Conservation (phyloP, 2,113 vertebrate genomes). For the Odontophorus gujanensis region DNA sequence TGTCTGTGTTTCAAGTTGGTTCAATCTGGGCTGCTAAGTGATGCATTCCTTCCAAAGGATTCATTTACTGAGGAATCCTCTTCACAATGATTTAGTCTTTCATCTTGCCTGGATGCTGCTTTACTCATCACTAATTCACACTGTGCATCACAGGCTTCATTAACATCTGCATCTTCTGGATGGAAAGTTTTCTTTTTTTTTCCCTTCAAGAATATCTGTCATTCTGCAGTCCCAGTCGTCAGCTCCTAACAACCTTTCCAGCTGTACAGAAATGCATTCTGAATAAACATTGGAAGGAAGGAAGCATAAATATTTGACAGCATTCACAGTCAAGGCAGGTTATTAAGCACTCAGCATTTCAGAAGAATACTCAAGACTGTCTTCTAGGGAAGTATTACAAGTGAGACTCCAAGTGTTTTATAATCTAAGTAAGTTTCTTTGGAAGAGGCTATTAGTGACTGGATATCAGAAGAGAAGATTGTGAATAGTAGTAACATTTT, state of each 20-base stretch:
- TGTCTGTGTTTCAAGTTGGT: constrained; percentile 24
- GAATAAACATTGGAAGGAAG: constrained; percentile 74
- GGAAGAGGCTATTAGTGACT: background rate
- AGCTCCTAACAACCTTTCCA: constrained; percentile 70
- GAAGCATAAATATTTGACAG: constrained; percentile 70
- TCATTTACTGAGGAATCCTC: constrained; percentile 26
- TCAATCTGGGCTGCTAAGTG: constrained; percentile 26
- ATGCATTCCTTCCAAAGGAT: constrained; percentile 28
- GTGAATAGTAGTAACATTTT: background rate
- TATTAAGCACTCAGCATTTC: constrained; percentile 58
- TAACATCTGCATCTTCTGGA: constrained; percentile 64
- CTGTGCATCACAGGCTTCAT: constrained; percentile 24
- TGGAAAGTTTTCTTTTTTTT: constrained; percentile 41
- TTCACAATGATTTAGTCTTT: constrained; percentile 36
- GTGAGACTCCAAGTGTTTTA: constrained; percentile 19
- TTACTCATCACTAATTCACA: constrained; percentile 56
- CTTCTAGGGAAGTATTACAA: constrained; percentile 38
- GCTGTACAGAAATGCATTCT: constrained; percentile 67
- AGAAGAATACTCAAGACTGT: constrained; percentile 48
- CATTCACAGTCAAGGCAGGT: constrained; percentile 49
- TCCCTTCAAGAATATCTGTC: constrained; percentile 67
- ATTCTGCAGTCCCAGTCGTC: constrained; percentile 59
- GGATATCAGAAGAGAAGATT: background rate
- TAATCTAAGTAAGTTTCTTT: constrained; percentile 35
- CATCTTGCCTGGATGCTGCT: constrained; percentile 29